Evolutionary conservation across 1,140 invertebrate species (phyloP), one percentile per base, ranked within the genome.

Genomic region (Temnothorax curvispinosus): DNA sequence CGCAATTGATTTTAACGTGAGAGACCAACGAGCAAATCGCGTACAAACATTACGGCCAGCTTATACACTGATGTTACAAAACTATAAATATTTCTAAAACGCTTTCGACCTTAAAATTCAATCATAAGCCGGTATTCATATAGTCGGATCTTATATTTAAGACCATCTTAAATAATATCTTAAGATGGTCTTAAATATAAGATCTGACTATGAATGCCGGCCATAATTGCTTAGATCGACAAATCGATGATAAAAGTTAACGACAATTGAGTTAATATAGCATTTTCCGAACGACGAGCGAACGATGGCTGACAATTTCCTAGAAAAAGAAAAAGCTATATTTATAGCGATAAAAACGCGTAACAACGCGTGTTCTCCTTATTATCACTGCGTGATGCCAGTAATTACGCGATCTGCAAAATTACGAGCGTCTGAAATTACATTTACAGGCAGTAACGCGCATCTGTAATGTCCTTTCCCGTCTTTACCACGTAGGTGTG

Each of bases 321-420:
- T 7, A n/a, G 76, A 32, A 32, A 44, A 60, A 64, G 15, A 58
- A 41, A 76, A 44, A 27, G 8, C n/a, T 58, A 38, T 35, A 8
- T 67, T 78, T 67, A 52, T 52, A 21, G 18, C 18, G n/a, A 78
- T 52, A 69, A 69, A 21, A 52, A 80, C 32, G 38, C 38, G 52
- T 11, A n/a, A 50, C n/a, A 67, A 52, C 47, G 21, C 44, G 2
- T 67, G n/a, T 7, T 78, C 13, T 35, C 13, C 9, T 80, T 80
- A 78, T 80, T 67, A 80, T 80, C 38, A 27, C 47, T 44, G 62
- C 62, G 62, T 67, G 60, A 80, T 47, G 77, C 8, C 32, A 1
- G n/a, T 27, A 80, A 80, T 80, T 80, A 80, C n/a, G 60, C 64
- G 62, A 69, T 69, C 44, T 80, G 15, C 67, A n/a, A 44, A 67